A percentile compares a stretch with the other conserved stretches of the same genome.
These are phyloP conservation scores for Lutjanus campechanus DNA, from an alignment of 2,797 vertebrate species.

Conservation along the genomic window DNA sequence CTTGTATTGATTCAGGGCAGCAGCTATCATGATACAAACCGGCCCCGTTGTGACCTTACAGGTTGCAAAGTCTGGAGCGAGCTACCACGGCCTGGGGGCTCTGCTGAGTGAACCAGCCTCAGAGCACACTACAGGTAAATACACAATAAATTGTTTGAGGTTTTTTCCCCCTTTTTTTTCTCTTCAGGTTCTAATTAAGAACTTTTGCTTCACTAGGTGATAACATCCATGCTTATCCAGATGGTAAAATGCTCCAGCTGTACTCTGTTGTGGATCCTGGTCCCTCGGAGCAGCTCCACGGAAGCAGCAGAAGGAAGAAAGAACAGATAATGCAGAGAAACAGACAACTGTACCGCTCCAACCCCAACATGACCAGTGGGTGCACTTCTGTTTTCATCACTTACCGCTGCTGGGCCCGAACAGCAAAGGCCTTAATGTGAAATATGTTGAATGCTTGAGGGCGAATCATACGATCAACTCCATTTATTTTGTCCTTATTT, in stretches of 20 bases:
- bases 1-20: slow-evolving; percentile 87
- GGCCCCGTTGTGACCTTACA: slow-evolving; percentile 92
- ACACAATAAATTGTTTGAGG: background rate
- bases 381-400: slow-evolving; percentile 5
- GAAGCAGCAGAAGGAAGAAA: slow-evolving; percentile 84
- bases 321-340: slow-evolving; percentile 90
- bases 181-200: slow-evolving; percentile 70
- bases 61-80: slow-evolving; percentile 93
- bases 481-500: slow-evolving; percentile 37
- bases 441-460: slow-evolving; percentile 9
- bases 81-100: slow-evolving; percentile 91
- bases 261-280: slow-evolving; percentile 82
- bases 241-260: slow-evolving; percentile 84
- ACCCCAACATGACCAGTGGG: slow-evolving; percentile 93
- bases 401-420: background rate
- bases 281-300: slow-evolving; percentile 82
- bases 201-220: slow-evolving; percentile 69
- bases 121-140: slow-evolving; percentile 85
- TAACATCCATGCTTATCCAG: slow-evolving; percentile 77
- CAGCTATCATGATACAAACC: slow-evolving; percentile 93
- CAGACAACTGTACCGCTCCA: slow-evolving; percentile 91
- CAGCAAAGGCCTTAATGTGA: slow-evolving; percentile 4
- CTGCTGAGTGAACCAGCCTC: slow-evolving; percentile 87
- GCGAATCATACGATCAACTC: slow-evolving; percentile 11
- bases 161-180: fast-evolving